Percentiles rank a stretch among this genome's conserved stretches.
Conservation (phyloP, 2,113 vertebrate species). For the Chroicocephalus ridibundus region DNA sequence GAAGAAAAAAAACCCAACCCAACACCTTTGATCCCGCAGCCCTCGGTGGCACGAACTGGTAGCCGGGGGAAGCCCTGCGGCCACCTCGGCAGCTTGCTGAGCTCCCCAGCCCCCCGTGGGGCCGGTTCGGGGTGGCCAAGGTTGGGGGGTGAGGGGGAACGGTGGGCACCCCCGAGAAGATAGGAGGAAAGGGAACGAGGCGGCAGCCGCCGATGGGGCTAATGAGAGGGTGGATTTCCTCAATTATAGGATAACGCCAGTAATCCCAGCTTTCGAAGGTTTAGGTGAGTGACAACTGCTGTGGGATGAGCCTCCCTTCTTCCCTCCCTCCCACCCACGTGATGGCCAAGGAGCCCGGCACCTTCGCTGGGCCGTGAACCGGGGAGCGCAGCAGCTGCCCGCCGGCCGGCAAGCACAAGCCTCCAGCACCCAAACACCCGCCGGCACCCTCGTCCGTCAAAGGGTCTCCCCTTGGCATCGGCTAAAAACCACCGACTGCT, state of each 20-base stretch:
- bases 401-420: neutral
- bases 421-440: neutral
- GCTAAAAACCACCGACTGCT: neutral
- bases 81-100: neutral
- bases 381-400: neutral
- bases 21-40: neutral
- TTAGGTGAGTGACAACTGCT: neutral
- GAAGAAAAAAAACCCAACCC: neutral
- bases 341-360: neutral
- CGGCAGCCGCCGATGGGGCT: neutral
- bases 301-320: neutral
- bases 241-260: neutral
- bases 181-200: neutral
- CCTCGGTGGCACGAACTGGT: fast-evolving
- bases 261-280: neutral
- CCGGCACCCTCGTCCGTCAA: neutral
- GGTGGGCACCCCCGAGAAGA: neutral
- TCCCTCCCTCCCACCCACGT: neutral
- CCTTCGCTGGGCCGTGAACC: fast-evolving
- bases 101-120: neutral
- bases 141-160: fast-evolving
- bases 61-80: neutral
- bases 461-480: neutral
- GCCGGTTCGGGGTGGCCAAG: neutral
- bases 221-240: constrained; percentile 13